These are phyloP conservation scores for Drosophila trapezifrons DNA, from an alignment of 1,140 invertebrate genomes.

Conservation along the genomic window DNA sequence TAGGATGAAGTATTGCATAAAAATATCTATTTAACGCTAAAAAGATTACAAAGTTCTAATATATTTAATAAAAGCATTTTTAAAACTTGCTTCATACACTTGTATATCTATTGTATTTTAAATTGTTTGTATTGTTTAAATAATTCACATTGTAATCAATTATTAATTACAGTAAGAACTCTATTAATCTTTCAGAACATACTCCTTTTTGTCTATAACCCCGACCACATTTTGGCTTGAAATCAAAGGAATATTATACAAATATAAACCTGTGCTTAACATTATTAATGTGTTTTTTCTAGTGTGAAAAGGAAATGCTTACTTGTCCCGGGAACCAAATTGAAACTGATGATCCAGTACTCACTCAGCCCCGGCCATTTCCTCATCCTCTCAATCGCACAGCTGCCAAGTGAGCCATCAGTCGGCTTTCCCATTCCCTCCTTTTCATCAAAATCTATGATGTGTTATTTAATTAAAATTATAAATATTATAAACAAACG, in stretches of 20 bases:
- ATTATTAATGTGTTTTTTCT: background rate
- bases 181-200: no score
- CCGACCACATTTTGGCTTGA: no score
- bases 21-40: no score
- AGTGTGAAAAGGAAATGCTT: conserved; percentile 57
- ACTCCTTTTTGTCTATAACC: no score
- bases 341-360: conserved; percentile 60
- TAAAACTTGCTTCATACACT: no score
- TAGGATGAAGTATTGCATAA: no score
- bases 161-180: no score
- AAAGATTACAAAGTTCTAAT: no score
- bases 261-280: background rate
- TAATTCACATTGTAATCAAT: no score
- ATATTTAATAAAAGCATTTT: no score
- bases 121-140: no score
- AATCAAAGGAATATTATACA: background rate
- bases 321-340: conserved; percentile 54
- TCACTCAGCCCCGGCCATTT: conserved; percentile 30
- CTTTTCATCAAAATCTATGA: conserved; percentile 56
- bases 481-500: conserved; percentile 79
- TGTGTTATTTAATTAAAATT: conserved; percentile 79
- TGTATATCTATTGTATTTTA: background rate
- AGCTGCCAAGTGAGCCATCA: conserved; percentile 73
- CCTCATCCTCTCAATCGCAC: conserved; percentile 30
- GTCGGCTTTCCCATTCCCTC: conserved; percentile 15